These are phyloP conservation scores for Eilema depressum DNA, from an alignment of 2,888 invertebrate species.

Conservation along the genomic window DNA sequence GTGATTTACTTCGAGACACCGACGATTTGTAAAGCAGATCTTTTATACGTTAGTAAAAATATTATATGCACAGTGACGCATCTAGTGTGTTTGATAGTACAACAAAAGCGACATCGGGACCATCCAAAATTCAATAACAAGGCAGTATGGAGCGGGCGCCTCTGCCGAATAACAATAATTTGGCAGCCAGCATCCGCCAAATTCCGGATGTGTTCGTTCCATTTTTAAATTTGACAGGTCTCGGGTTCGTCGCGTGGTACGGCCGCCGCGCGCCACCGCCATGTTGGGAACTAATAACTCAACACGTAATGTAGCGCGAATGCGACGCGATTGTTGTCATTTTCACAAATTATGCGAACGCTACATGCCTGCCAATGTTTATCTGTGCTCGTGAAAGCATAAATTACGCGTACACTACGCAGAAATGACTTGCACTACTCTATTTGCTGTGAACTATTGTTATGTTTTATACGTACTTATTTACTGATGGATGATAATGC, in stretches of 20 bases:
- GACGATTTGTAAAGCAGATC: too few species aligned
- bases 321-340: slow-evolving; percentile 82
- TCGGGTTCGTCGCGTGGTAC: slow-evolving; percentile 59
- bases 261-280: slow-evolving; percentile 46
- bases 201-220: slow-evolving; percentile 83
- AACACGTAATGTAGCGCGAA: slow-evolving; percentile 80
- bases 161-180: slow-evolving; percentile 84
- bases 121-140: slow-evolving; percentile 83
- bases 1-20: too few species aligned
- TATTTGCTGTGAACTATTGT: slow-evolving; percentile 47
- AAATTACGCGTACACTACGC: slow-evolving; percentile 73
- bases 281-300: slow-evolving; percentile 71
- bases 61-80: slow-evolving; percentile 49
- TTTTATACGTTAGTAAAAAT: slow-evolving; percentile 34
- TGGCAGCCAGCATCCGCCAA: slow-evolving; percentile 81
- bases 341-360: slow-evolving; percentile 82
- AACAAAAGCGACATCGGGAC: slow-evolving; percentile 72
- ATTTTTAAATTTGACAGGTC: slow-evolving; percentile 86
- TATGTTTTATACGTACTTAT: slow-evolving; percentile 34
- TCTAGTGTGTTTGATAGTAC: slow-evolving; percentile 64
- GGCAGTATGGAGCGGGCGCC: slow-evolving; percentile 65
- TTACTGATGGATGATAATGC: slow-evolving; percentile 35
- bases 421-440: slow-evolving; percentile 67
- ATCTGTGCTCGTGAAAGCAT: slow-evolving; percentile 78
- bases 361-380: slow-evolving; percentile 80